Percentiles rank a stretch among this genome's conserved stretches.
Evolutionary conservation across 2,113 vertebrate species (phyloP).

Genomic region (Cyanoderma ruficeps): DNA sequence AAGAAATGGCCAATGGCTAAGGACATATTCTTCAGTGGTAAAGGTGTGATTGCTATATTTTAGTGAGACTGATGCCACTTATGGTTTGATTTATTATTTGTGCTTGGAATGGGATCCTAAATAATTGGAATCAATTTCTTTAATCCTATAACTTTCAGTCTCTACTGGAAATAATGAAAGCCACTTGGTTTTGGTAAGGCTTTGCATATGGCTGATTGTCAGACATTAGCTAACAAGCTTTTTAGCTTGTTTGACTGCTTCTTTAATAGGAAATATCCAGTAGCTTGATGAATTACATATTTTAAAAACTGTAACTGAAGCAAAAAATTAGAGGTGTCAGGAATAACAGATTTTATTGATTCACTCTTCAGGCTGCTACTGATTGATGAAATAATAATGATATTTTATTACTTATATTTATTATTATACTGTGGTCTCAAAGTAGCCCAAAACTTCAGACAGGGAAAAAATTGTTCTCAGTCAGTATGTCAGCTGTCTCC

Average conservation of each 20-base stretch:
- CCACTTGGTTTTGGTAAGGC: slow-evolving; percentile 46
- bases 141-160: slow-evolving; percentile 42
- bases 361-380: neutral
- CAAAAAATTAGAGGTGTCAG: neutral
- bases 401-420: neutral
- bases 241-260: neutral
- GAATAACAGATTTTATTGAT: neutral
- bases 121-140: slow-evolving; percentile 66
- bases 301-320: neutral
- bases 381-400: neutral
- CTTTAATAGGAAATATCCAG: slow-evolving; percentile 9
- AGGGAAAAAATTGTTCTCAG: neutral
- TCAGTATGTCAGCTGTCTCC: neutral
- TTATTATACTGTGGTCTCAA: neutral
- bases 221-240: neutral
- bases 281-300: neutral
- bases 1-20: slow-evolving; percentile 9
- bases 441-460: neutral
- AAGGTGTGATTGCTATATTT: neutral
- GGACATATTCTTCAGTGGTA: neutral
- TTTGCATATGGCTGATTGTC: neutral
- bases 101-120: slow-evolving; percentile 20
- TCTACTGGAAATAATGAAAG: slow-evolving; percentile 64
- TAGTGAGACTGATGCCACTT: neutral
- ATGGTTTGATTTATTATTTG: slow-evolving; percentile 42